Evolutionary conservation across 92 coral and sea anemone species (phyloP), one percentile per base, ranked within the genome.

Genomic region (Palythoa heliodiscus): DNA sequence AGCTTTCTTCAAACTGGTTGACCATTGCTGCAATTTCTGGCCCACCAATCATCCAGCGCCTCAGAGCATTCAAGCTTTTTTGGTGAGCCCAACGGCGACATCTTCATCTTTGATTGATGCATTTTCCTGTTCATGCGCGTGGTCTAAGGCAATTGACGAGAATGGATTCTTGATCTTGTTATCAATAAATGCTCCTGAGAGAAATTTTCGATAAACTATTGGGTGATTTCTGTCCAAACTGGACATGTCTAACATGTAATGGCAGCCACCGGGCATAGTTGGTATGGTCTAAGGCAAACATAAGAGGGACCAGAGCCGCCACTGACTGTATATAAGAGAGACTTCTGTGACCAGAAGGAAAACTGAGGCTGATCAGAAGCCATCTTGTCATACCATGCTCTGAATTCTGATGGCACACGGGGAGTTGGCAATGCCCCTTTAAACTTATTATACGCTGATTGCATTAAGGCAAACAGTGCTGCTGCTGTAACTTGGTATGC

Each of bases 71-170:
- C 14, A 63, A 73, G 73, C 43, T 91, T 70, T n/a, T n/a, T 92
- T 90, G 0, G 90, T 92, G 17, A 89, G 95, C 50, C 92, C 89
- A 55, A 89, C 90, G 35, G 92, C 91, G 29, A 88, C 91, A 39
- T 91, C 95, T n/a, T 89, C 92, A 17, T 92, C 92, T 84, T 92
- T 92, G 23, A 89, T 76, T 17, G 79, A 68, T 73, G 95, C 91
- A 87, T 92, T 92, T 47, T 66, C 88, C 43, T 89, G 95, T 40
- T 92, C 92, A 68, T 89, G 91, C 12, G 86, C 90, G 54, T 87
- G 92, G 75, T 92, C 91, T 63, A 92, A 55, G 14, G 90, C 85
- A 70, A 89, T 92, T 43, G 92, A 70, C n/a, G 92, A 92, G 81
- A 92, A 92, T 25, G 78, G 71, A 43, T 73, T 75, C 53, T 76